Percentiles rank a stretch among this genome's conserved stretches.
Conservation (phyloP, 2,797 vertebrate species). For the Prionace glauca region DNA sequence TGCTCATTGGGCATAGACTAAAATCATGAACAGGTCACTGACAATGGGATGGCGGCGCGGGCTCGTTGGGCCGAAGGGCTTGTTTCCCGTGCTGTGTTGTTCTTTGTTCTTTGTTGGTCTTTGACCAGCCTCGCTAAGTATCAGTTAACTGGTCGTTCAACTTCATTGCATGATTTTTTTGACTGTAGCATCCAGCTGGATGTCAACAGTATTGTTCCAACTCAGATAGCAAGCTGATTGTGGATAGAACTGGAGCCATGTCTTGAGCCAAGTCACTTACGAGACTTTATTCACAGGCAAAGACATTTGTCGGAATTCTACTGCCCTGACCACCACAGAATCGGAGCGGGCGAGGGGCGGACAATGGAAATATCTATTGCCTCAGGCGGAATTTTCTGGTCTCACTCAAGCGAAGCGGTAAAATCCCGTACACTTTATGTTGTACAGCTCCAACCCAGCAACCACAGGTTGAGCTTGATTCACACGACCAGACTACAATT, state of each 20-base stretch:
- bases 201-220: not conserved
- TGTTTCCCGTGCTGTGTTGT: no score
- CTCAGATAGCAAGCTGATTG: not conserved
- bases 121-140: not conserved
- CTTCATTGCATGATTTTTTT: not conserved
- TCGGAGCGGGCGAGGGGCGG: no score
- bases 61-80: no score
- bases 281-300: not conserved
- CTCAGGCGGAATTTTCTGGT: no score
- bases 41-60: no score
- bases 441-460: not conserved
- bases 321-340: no score
- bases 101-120: no score
- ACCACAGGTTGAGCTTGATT: not conserved
- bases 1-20: no score
- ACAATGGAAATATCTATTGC: no score
- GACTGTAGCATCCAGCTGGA: not conserved
- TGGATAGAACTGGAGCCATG: not conserved
- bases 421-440: not conserved
- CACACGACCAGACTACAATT: not conserved
- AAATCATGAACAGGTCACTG: no score
- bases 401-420: no score
- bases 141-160: not conserved
- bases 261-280: not conserved
- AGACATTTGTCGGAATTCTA: no score